Conservation (phyloP, 2,113 vertebrate genomes). For the Bubo scandiacus region DNA sequence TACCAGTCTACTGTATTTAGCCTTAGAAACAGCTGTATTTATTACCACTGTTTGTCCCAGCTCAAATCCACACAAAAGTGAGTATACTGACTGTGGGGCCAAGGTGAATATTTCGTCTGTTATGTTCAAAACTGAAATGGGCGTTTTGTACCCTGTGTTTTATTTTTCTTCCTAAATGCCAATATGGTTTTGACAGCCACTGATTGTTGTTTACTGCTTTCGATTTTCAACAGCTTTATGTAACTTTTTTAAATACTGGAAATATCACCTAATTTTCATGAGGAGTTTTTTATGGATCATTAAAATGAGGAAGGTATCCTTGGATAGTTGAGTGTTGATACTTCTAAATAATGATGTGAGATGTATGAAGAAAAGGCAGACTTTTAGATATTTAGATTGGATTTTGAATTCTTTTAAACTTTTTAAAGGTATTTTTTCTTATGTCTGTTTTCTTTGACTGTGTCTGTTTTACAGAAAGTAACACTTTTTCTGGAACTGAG, state of each 20-base stretch:
- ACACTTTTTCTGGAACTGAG: neutral
- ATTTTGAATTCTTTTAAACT: neutral
- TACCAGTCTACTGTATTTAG: neutral
- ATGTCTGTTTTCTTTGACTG: neutral
- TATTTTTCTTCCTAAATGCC: neutral
- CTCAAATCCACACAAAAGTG: neutral
- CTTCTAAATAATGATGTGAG: neutral
- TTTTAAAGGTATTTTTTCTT: neutral
- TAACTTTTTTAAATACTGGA: neutral
- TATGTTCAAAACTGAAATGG: neutral
- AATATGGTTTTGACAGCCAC: neutral
- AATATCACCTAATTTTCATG: neutral
- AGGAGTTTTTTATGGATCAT: neutral
- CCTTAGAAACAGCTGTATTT: neutral
- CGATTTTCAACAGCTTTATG: neutral
- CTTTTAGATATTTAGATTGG: neutral
- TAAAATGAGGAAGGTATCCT: neutral
- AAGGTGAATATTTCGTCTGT: neutral
- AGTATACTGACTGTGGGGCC: too few species aligned
- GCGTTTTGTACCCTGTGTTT: neutral
- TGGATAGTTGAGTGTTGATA: neutral
- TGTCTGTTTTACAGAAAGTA: neutral
- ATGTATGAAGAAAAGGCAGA: neutral
- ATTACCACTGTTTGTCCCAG: neutral
- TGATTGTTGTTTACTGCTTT: neutral